Evolutionary conservation across 2,888 invertebrate genomes (phyloP), one percentile per base, ranked within the genome.

Genomic region (Mystacides longicornis): DNA sequence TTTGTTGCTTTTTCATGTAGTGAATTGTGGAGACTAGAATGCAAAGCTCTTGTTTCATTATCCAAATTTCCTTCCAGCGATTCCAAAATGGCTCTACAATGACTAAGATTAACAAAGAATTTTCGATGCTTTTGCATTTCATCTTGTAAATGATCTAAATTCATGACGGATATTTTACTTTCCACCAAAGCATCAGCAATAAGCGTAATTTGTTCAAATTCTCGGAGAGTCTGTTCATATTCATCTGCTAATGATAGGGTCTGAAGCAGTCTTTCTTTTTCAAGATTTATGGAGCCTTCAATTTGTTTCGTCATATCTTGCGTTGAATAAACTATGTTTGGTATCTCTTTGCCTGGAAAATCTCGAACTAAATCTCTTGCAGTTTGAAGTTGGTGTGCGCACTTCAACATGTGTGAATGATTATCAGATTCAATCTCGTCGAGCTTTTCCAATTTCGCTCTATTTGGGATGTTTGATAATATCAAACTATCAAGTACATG

Each of bases 81-180:
- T 69, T 93, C 92, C 37, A 93, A 74, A 64, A 93, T 89, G 11
- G 87, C 89, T 63, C 89, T 80, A 65, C 93, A 93, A 62, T 92
- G 90, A 65, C 90, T 92, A 7, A 93, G 71, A 64, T 91, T 92
- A 0, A 90, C 88, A 66, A 93, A 93, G 76, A 93, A 92, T 66
- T 89, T 90, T 37, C 92, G 80, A 65, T 92, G 90, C 67, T 89
- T 92, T 65, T 91, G 91, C 73, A 93, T 89, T 73, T 92, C 92
- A 65, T 90, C 89, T 65, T 89, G 89, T n/a, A 93, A 72, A 64
- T 91, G 88, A 64, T 87, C 85, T 58, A 91, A 73, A 63, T 85
- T 84, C 33, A 80, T 81, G 1, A 90, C 88, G 5, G 83, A 81
- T 27, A 92, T 84, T 45, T 87, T 85, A 62, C 86, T 86, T 61